Evolutionary conservation across 1,140 invertebrate species (phyloP).

Genomic region (Pseudomyrmex sp.): DNA sequence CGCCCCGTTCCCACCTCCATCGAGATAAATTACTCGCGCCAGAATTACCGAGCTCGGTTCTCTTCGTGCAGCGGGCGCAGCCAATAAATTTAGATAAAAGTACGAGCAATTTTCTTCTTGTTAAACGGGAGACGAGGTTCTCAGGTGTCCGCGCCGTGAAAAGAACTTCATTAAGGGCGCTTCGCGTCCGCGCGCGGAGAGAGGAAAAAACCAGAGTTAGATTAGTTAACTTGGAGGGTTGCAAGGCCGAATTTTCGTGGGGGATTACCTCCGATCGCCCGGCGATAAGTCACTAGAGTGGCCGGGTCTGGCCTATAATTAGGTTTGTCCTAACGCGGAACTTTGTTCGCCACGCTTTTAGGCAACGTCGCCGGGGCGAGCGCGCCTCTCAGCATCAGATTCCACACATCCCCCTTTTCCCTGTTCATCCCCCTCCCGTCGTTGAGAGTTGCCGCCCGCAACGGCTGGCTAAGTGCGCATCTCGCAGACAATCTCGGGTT

Average conservation of each 20-base stretch:
- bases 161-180: constrained; percentile 45
- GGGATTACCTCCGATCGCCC: constrained; percentile 66
- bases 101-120: constrained; percentile 80
- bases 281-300: constrained; percentile 64
- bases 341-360: constrained; percentile 19
- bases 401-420: not conserved
- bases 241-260: constrained; percentile 54
- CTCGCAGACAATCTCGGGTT: constrained; percentile 15
- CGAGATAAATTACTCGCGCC: constrained; percentile 50
- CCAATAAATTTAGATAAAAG: constrained; percentile 78
- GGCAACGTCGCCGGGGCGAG: not conserved
- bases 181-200: not conserved
- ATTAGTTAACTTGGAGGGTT: constrained; percentile 58
- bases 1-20: not conserved
- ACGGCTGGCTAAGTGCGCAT: not conserved
- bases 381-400: not conserved
- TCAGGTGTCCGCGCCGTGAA: not conserved
- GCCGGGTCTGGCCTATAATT: constrained; percentile 50
- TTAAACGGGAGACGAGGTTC: constrained; percentile 67
- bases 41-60: constrained; percentile 51
- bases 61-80: constrained; percentile 21
- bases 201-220: constrained; percentile 37
- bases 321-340: constrained; percentile 61
- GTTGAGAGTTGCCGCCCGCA: not conserved
- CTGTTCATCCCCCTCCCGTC: not conserved